These are phyloP conservation scores for Sebastes oblongus DNA, from an alignment of 2,797 vertebrate species.

Conservation along the genomic window DNA sequence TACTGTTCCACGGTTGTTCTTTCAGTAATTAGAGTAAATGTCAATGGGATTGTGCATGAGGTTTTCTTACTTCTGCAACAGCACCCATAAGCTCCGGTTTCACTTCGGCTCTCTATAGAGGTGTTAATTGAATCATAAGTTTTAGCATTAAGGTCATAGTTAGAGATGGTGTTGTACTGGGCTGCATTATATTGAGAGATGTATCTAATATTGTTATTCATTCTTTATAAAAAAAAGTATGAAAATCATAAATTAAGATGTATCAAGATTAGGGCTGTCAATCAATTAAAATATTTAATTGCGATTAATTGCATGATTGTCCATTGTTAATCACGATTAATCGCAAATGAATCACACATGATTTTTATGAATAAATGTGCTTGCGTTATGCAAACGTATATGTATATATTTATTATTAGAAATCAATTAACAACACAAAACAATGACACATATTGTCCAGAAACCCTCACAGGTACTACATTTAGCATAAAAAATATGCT, in stretches of 20 bases:
- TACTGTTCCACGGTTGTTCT: background rate
- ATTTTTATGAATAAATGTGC: background rate
- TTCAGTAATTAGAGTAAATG: background rate
- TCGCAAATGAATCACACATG: background rate
- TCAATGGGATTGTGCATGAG: background rate
- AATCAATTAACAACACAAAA: background rate
- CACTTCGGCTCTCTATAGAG: background rate
- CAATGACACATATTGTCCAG: background rate
- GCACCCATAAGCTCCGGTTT: background rate
- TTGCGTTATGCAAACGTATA: background rate
- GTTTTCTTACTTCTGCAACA: background rate
- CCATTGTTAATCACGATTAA: background rate
- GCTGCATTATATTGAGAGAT: background rate
- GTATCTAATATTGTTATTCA: background rate
- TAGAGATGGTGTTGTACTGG: background rate
- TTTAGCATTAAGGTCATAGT: background rate
- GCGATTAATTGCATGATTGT: too few relatives aligned
- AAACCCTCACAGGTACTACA: background rate
- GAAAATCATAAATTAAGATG: background rate
- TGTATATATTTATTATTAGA: background rate
- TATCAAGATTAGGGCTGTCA: background rate
- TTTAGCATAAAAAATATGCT: too few relatives aligned
- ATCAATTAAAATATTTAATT: background rate
- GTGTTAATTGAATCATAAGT: background rate
- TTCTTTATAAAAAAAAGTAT: background rate